Conservation (phyloP, 2,113 vertebrate species). For the Symphodus melops region DNA sequence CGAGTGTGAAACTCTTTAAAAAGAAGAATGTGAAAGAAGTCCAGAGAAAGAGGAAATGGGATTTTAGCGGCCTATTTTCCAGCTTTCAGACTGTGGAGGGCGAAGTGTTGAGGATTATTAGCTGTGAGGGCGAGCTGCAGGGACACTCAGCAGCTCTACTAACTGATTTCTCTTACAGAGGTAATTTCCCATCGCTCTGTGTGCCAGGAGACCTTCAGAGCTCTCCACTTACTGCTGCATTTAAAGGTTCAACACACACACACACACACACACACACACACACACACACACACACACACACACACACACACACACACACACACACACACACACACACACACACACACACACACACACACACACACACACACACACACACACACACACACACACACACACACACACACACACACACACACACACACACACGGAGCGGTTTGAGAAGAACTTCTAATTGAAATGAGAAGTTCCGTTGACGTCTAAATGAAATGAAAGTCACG, state of each 20-base stretch:
- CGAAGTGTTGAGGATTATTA: constrained; percentile 32
- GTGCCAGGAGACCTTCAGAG: constrained; percentile 24
- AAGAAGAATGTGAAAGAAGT: constrained; percentile 16
- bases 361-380: too few species aligned
- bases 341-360: neutral
- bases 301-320: too few species aligned
- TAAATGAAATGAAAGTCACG: constrained; percentile 31
- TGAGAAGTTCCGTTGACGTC: constrained; percentile 19
- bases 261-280: neutral
- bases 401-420: too few species aligned
- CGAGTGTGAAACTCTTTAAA: neutral
- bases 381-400: too few species aligned
- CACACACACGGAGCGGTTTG: too few species aligned
- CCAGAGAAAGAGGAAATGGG: constrained; percentile 21
- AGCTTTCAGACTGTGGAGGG: constrained; percentile 11
- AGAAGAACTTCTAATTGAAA: constrained; percentile 33
- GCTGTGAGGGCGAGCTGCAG: neutral
- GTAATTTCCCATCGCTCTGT: constrained; percentile 29
- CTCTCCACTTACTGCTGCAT: constrained; percentile 8
- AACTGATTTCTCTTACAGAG: constrained; percentile 31
- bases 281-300: too few species aligned
- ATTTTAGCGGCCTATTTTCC: constrained; percentile 28
- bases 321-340: too few species aligned
- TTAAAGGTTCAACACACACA: constrained; percentile 4
- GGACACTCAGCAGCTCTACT: constrained; percentile 8